phyloP scores from a whole-genome alignment of 2,113 vertebrate genomes.

The Vulpes vulpes region DNA sequence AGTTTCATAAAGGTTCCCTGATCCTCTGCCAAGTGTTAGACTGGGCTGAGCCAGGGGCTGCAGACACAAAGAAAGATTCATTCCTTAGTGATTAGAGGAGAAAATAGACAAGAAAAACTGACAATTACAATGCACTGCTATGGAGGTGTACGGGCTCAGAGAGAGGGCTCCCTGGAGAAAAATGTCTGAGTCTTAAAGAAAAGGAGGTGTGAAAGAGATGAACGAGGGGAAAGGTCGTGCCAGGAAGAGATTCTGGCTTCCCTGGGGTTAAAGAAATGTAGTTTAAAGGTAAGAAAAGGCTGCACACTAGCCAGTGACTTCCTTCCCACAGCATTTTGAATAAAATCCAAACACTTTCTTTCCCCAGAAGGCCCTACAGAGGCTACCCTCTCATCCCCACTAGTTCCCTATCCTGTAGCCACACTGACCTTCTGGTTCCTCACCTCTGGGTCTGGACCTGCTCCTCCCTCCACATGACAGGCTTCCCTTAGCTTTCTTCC shows the following conservation, averaged over 20 bases:
- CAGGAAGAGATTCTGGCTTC: not conserved
- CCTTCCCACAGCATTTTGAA: not conserved
- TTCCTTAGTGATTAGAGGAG: not conserved
- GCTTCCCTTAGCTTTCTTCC: not conserved
- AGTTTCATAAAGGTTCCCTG: constrained; percentile 41
- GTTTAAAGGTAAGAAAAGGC: not conserved
- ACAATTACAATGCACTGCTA: not conserved
- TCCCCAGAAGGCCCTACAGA: not conserved
- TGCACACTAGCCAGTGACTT: not conserved
- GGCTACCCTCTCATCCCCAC: not conserved
- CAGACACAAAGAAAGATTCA: constrained; percentile 25
- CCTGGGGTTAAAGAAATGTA: not conserved
- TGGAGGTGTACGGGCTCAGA: not conserved
- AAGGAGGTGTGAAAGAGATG: not conserved
- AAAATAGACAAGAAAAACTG: not conserved
- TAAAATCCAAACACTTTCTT: not conserved
- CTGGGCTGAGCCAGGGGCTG: not conserved
- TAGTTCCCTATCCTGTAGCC: not conserved
- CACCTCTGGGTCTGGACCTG: not conserved
- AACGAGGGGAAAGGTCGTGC: not conserved
- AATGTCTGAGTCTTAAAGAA: not conserved
- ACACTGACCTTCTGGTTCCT: not conserved
- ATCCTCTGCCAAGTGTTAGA: not conserved
- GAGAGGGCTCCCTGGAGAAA: not conserved
- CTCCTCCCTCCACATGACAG: not conserved